Percentiles rank a stretch among this genome's conserved stretches.
phyloP scores from a whole-genome alignment of 2,113 vertebrate genomes.

The Varanus komodoensis region DNA sequence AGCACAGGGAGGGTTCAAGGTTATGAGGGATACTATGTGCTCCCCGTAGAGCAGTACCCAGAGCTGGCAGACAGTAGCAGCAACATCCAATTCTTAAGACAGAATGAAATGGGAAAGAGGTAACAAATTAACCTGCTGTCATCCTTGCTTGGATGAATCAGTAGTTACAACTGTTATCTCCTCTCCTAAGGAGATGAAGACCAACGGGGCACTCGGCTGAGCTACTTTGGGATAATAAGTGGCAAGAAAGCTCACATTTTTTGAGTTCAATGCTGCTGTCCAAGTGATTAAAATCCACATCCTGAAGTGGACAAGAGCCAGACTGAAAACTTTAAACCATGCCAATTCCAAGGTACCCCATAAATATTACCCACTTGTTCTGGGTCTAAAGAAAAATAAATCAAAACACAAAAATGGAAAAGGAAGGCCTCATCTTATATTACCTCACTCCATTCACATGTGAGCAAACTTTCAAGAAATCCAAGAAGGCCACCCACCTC shows the following conservation, averaged over 20 bases:
- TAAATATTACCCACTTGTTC: constrained; percentile 98
- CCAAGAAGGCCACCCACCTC: constrained; percentile 76
- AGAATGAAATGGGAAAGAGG: constrained; percentile 99
- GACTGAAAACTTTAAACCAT: constrained; percentile 84
- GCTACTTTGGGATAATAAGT: constrained; percentile 90
- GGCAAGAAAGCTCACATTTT: constrained; percentile 86
- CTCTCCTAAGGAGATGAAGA: constrained; percentile 96
- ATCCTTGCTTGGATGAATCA: constrained; percentile 83
- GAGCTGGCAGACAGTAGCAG: constrained; percentile 99
- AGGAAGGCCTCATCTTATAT: constrained; percentile 78
- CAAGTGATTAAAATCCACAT: constrained; percentile 75
- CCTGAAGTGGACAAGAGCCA: constrained; percentile 83
- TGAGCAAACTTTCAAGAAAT: constrained; percentile 77
- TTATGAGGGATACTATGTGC: constrained; percentile 97
- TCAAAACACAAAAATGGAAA: constrained; percentile 26
- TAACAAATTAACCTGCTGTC: constrained; percentile 92
- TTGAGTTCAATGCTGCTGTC: constrained; percentile 84
- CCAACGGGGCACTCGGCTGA: constrained; percentile 91
- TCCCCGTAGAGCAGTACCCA: constrained; percentile 98
- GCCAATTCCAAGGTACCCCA: constrained; percentile 89
- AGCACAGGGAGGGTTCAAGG: constrained; percentile 93
- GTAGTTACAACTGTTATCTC: constrained; percentile 85
- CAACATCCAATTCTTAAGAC: constrained; percentile 99
- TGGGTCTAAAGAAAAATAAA: constrained; percentile 85
- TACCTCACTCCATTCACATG: constrained; percentile 82